Conservation (phyloP, 2,113 vertebrate genomes). For the Nothobranchius kuhntae region DNA sequence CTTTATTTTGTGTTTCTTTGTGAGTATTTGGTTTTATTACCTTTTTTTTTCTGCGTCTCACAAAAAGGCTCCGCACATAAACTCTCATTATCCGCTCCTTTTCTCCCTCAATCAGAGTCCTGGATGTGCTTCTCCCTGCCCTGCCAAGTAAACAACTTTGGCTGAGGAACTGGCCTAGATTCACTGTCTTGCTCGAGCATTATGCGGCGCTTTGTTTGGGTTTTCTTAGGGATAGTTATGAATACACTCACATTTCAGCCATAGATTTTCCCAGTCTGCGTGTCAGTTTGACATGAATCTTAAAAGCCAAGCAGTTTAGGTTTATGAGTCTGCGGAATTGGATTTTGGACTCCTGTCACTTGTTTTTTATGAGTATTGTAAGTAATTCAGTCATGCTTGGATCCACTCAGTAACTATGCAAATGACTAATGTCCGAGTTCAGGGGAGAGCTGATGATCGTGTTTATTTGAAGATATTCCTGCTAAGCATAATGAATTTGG, state of each 20-base stretch:
- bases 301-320: constrained; percentile 30
- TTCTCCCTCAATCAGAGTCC: constrained; percentile 59
- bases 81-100: constrained; percentile 62
- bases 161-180: constrained; percentile 68
- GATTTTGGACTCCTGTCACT: constrained; percentile 17
- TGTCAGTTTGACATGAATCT: constrained; percentile 47
- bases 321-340: constrained; percentile 24
- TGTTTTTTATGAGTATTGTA: constrained; percentile 17
- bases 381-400: constrained; percentile 12
- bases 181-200: constrained; percentile 58
- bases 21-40: constrained; percentile 41
- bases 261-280: constrained; percentile 37
- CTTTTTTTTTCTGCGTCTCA: constrained; percentile 48
- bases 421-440: constrained; percentile 19
- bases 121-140: constrained; percentile 59
- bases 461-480: constrained; percentile 47
- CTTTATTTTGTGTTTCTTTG: constrained; percentile 14
- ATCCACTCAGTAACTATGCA: neutral
- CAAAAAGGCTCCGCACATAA: constrained; percentile 63
- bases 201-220: constrained; percentile 61
- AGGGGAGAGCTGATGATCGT: constrained; percentile 14
- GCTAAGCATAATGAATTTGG: constrained; percentile 60
- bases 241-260: constrained; percentile 63
- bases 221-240: constrained; percentile 60
- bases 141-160: constrained; percentile 73